These are phyloP conservation scores for Lingula anatina DNA, from an alignment of 2,888 invertebrate species.

Conservation along the genomic window DNA sequence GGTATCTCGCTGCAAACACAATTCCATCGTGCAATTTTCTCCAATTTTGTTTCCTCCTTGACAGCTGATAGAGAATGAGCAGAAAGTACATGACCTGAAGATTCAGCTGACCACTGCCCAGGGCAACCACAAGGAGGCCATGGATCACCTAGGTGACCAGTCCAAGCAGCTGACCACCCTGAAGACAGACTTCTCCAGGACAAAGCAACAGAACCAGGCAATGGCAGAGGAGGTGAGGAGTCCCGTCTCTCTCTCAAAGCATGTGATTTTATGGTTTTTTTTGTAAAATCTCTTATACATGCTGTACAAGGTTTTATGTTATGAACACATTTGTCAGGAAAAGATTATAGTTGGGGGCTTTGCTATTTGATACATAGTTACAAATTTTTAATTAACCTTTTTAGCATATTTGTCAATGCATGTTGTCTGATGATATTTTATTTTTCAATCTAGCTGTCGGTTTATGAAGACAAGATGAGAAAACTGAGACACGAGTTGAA, in stretches of 20 bases:
- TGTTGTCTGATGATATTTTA: no score
- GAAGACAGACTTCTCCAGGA: slow-evolving; percentile 38
- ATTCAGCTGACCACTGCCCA: slow-evolving; percentile 45
- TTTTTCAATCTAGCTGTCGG: slow-evolving; percentile 20
- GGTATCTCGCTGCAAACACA: no score
- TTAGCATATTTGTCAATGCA: no score
- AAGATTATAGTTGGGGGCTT: no score
- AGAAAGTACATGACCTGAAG: slow-evolving; percentile 38
- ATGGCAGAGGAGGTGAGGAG: slow-evolving; percentile 40
- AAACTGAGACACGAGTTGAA: slow-evolving; percentile 39
- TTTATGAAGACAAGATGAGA: slow-evolving; percentile 45
- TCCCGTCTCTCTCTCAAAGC: not conserved
- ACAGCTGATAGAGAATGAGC: slow-evolving; percentile 41
- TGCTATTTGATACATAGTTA: no score
- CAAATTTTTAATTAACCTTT: no score
- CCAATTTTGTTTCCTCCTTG: slow-evolving; percentile 4
- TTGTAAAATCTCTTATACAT: no score
- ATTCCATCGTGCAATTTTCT: no score
- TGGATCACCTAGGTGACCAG: slow-evolving; percentile 45
- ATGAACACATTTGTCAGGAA: no score
- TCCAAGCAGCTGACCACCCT: slow-evolving; percentile 37
- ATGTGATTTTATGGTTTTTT: no score
- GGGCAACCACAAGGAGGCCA: slow-evolving; percentile 47
- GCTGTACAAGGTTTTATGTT: no score
- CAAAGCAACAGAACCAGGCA: slow-evolving; percentile 38